Evolutionary conservation across 2,113 vertebrate genomes (phyloP), one percentile per base, ranked within the genome.

Genomic region (Albula glossodonta): DNA sequence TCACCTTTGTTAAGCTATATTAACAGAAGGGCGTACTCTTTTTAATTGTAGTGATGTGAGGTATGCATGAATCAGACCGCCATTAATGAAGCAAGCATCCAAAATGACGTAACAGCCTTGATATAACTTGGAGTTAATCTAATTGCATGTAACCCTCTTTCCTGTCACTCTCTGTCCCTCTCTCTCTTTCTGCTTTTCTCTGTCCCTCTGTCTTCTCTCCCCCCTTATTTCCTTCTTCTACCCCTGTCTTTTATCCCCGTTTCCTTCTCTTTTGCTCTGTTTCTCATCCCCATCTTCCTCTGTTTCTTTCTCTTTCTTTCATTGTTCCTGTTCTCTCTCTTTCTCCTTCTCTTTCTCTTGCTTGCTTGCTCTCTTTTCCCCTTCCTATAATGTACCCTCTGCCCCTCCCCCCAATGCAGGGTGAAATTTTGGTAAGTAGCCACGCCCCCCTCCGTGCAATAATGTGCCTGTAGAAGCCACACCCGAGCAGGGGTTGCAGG

Each of bases 351-450:
- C 12, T n/a, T 57, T 51, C 80, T 10, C 10, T 41, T 11, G 31
- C 81, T 82, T 15, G 60, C 48, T 83, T 80, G 10, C 87, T 86
- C 74, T 91, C 90, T 92, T 3, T 5, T 87, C 81, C 90, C 88
- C 80, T 88, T 92, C 92, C 90, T 93, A 88, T 87, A 90, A 91
- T 87, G 90, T 90, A 90, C 88, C 91, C 93, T 88, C 91, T 89
- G 88, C 88, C 92, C 95, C 94, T 94, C 94, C 92, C 93, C 93
- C 88, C 92, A 89, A 89, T 89, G 94, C 97, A 98, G 97, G 98
- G 97, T 94, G 98, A 99, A 94, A 97, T 98, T 90, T 92, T 98
- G 98, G 98, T 99, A 97, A 99, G 98, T 99, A 99, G 96, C 93
- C 90, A 83, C 88, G 86, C 83, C 57, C 19, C 81, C 86, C 82